Evolutionary conservation across 30 jellyfish, hydroid and myxozoan genomes (phyloP).

Genomic region (Aurelia coerulea): DNA sequence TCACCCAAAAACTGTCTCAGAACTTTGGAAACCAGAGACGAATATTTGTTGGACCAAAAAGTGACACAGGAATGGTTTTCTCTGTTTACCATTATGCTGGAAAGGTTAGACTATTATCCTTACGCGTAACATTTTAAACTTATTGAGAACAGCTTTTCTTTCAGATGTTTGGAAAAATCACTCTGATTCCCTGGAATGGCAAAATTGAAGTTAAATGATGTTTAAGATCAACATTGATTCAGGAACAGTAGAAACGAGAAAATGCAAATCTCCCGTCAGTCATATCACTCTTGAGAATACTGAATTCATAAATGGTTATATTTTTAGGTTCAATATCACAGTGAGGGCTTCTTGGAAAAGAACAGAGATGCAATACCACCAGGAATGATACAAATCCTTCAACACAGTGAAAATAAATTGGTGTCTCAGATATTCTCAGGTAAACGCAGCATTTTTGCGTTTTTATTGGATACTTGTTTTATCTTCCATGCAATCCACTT

Average conservation of each 20-base stretch:
- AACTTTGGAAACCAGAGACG: slow-evolving; percentile 24
- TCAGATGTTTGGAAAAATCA: too few relatives aligned
- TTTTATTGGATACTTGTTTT: neutral
- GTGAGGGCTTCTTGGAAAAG: slow-evolving; percentile 70
- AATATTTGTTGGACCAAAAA: slow-evolving; percentile 48
- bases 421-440: slow-evolving; percentile 68
- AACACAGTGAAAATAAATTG: slow-evolving; percentile 56
- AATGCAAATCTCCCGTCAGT: too few relatives aligned
- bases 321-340: slow-evolving; percentile 50
- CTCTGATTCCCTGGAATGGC: too few relatives aligned
- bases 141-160: too few relatives aligned
- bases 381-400: slow-evolving; percentile 55
- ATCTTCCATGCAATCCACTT: neutral
- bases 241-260: too few relatives aligned
- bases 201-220: too few relatives aligned
- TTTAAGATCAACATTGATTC: too few relatives aligned
- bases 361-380: slow-evolving; percentile 76
- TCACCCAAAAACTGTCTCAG: slow-evolving; percentile 59
- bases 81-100: slow-evolving; percentile 73
- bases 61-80: slow-evolving; percentile 51
- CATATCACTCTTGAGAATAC: too few relatives aligned
- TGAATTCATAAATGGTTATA: too few relatives aligned
- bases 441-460: neutral
- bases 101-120: slow-evolving; percentile 16
- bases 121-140: too few relatives aligned